Evolutionary conservation across 2,113 vertebrate species (phyloP).

Genomic region (Holacanthus passer): DNA sequence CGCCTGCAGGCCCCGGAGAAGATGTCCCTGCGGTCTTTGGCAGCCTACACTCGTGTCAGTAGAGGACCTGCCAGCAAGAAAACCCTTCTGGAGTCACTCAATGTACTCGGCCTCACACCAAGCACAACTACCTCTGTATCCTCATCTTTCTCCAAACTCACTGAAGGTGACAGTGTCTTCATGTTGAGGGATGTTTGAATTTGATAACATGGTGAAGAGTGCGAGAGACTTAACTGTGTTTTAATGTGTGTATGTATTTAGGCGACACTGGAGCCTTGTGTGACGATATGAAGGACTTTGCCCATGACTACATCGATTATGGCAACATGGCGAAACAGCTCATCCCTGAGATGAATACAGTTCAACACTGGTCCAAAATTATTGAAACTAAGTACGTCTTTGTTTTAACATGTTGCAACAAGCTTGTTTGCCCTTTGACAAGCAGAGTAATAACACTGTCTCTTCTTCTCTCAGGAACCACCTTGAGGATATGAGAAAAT

Average conservation of each 20-base stretch:
- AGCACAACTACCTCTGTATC: slow-evolving; percentile 87
- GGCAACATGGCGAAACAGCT: slow-evolving; percentile 85
- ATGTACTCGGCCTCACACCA: slow-evolving; percentile 83
- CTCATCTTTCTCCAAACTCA: slow-evolving; percentile 87
- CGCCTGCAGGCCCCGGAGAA: slow-evolving; percentile 86
- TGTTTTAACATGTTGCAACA: background rate
- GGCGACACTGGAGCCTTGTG: slow-evolving; percentile 85
- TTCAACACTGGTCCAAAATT: slow-evolving; percentile 89
- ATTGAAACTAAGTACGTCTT: slow-evolving; percentile 84
- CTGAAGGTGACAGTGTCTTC: slow-evolving; percentile 78
- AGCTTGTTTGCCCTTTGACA: background rate
- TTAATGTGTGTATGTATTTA: slow-evolving; percentile 40
- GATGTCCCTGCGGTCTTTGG: slow-evolving; percentile 87
- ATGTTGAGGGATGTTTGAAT: background rate
- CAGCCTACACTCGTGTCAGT: slow-evolving; percentile 87
- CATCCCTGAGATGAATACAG: slow-evolving; percentile 84
- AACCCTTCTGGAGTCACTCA: slow-evolving; percentile 83
- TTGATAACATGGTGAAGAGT: too few species aligned
- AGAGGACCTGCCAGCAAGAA: slow-evolving; percentile 86
- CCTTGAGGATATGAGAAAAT: slow-evolving; percentile 85
- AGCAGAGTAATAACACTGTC: background rate
- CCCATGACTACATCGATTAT: slow-evolving; percentile 85
- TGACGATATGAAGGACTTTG: slow-evolving; percentile 86
- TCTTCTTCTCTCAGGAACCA: slow-evolving; percentile 77
- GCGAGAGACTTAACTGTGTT: background rate